These are phyloP conservation scores for Diadumene lineata DNA, from an alignment of 92 coral and sea anemone species.

Conservation along the genomic window DNA sequence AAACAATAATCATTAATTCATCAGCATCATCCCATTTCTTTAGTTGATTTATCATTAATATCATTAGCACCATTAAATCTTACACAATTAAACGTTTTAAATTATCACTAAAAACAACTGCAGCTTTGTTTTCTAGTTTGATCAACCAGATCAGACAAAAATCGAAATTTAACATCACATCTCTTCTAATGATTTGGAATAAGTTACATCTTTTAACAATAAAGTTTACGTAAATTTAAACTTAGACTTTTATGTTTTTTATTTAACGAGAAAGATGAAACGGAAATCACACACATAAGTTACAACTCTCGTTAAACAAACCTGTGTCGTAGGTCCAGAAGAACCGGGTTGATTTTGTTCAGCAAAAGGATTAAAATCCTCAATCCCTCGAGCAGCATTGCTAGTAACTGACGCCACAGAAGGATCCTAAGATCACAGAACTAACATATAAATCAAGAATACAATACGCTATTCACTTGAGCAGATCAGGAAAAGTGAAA, in stretches of 20 bases:
- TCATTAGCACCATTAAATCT: too few relatives aligned
- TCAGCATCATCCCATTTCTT: too few relatives aligned
- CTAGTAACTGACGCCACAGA: conserved; percentile 88
- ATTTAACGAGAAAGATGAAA: background rate
- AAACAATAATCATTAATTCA: too few relatives aligned
- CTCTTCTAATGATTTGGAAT: background rate
- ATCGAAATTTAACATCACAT: background rate
- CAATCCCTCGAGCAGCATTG: conserved; percentile 83
- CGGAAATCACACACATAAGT: background rate
- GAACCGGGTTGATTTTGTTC: conserved; percentile 61
- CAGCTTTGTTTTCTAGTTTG: too few relatives aligned
- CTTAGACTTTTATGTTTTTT: background rate
- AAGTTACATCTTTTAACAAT: background rate
- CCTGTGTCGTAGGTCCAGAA: conserved; percentile 32
- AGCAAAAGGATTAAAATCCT: conserved; percentile 97
- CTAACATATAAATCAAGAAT: background rate
- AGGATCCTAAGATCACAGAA: conserved; percentile 71
- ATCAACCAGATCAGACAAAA: background rate
- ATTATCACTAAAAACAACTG: too few relatives aligned
- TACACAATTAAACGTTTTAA: too few relatives aligned
- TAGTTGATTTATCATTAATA: too few relatives aligned
- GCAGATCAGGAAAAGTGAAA: background rate
- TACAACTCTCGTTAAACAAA: background rate
- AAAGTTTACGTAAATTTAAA: background rate
- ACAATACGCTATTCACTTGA: background rate